Evolutionary conservation across 2,797 vertebrate genomes (phyloP), one percentile per base, ranked within the genome.

Genomic region (Crypturellus tataupa): DNA sequence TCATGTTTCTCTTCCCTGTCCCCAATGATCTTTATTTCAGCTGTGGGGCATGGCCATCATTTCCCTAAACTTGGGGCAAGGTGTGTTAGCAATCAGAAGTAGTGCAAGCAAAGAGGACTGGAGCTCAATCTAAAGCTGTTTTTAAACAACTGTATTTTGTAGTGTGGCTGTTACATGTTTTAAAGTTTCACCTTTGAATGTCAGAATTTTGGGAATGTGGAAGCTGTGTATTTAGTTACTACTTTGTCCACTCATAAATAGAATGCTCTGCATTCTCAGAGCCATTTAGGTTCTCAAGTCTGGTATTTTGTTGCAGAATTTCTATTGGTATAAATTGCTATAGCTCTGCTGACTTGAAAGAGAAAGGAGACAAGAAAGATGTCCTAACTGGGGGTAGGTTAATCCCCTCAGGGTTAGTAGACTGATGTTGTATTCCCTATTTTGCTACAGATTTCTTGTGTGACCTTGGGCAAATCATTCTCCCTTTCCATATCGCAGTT

Each of bases 391-490:
- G 88, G 86, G 64, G 76, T 69, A 91, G 72, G 73, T 96, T 91
- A 87, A 95, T 76, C 56, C 78, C 87, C 85, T 85, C n/a, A 75
- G 77, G 70, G 39, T 87, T 91, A 75, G 70, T 60, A 80, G 71
- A 46, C 91, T 81, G 93, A 94, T 93, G 70, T 89, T 80, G 83
- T 93, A 59, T 77, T 94, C 71, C 49, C 53, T 80, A 58, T 58
- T 94, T 90, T 91, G 68, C 75, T 87, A 71, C 85, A 94, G 93
- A 91, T 92, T 91, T 93, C 94, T 86, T 80, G 44, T 56, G 87
- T 94, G 95, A 94, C 95, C 91, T 94, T 95, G 91, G 85, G 93
- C 91, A 85, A 94, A 85, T 94, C 85, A 49, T 33, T 96, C 85
- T 93, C 75, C 64, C 44, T 94, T 78, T 88, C 4, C 1, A 31